phyloP scores from a whole-genome alignment of 2,113 vertebrate genomes.

The Sus scrofa region DNA sequence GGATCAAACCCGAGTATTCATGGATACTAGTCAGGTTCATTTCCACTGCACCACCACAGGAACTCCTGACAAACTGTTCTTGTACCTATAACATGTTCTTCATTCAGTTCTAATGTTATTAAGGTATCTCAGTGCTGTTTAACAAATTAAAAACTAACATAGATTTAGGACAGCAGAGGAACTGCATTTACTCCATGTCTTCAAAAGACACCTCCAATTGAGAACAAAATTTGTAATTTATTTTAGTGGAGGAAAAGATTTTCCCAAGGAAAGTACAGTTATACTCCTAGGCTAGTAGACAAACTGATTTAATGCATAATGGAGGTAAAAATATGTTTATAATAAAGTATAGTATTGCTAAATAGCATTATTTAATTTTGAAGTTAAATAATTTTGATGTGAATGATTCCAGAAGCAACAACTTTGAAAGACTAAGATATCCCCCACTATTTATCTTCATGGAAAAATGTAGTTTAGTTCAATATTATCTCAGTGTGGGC shows the following conservation, averaged over 20 bases:
- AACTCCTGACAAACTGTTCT: background rate
- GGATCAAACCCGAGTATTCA: too few relatives aligned
- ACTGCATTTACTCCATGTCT: background rate
- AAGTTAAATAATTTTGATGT: background rate
- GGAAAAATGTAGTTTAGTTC: background rate
- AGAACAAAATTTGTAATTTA: slow-evolving; percentile 12
- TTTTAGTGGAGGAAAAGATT: background rate
- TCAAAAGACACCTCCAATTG: background rate
- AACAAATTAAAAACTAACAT: slow-evolving; percentile 1
- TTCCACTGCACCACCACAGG: too few relatives aligned
- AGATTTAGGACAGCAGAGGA: background rate
- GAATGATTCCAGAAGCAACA: slow-evolving; percentile 10
- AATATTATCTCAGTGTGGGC: background rate
- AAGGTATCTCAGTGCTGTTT: background rate
- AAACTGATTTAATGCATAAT: background rate
- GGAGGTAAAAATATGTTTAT: background rate
- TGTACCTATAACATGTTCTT: background rate
- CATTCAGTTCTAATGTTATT: background rate
- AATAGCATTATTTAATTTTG: slow-evolving; percentile 14
- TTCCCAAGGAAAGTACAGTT: background rate
- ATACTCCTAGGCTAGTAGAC: background rate
- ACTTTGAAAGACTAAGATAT: background rate
- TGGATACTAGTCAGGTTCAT: too few relatives aligned
- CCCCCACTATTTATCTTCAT: background rate
- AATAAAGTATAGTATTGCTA: background rate